These are phyloP conservation scores for Neomorphus geoffroyi DNA, from an alignment of 2,797 vertebrate genomes.

Conservation along the genomic window DNA sequence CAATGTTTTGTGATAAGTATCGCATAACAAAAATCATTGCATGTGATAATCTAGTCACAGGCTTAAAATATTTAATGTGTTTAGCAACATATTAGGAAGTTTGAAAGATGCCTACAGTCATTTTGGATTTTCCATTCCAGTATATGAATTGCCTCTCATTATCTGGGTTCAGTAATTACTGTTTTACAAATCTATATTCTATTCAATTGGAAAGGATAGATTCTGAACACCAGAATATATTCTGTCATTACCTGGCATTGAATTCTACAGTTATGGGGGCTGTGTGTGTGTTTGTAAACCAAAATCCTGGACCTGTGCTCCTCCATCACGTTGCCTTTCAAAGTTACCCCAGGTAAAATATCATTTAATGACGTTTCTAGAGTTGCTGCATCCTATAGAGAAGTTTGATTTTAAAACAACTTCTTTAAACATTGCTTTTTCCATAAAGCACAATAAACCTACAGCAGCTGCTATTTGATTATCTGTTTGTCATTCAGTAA, in stretches of 20 bases:
- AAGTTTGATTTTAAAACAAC: neutral
- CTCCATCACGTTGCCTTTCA: neutral
- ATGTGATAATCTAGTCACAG: neutral
- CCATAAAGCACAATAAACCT: neutral
- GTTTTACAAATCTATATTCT: conserved; percentile 9
- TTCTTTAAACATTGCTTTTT: neutral
- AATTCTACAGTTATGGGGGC: neutral
- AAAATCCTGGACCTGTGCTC: neutral
- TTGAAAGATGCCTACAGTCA: neutral
- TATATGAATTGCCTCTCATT: neutral
- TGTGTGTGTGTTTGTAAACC: neutral
- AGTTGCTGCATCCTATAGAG: neutral
- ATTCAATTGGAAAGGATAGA: neutral
- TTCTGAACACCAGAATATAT: neutral
- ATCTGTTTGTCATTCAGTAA: neutral
- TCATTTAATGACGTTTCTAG: neutral
- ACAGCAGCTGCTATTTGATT: neutral
- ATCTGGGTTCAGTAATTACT: conserved; percentile 1
- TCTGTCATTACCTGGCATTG: neutral
- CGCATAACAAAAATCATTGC: neutral
- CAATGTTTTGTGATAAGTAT: neutral
- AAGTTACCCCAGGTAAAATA: neutral
- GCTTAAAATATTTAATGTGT: conserved; percentile 3
- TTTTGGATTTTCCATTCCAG: neutral
- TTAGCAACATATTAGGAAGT: neutral